Evolutionary conservation across 2,113 vertebrate species (phyloP), one percentile per base, ranked within the genome.

Genomic region (Corapipo altera): DNA sequence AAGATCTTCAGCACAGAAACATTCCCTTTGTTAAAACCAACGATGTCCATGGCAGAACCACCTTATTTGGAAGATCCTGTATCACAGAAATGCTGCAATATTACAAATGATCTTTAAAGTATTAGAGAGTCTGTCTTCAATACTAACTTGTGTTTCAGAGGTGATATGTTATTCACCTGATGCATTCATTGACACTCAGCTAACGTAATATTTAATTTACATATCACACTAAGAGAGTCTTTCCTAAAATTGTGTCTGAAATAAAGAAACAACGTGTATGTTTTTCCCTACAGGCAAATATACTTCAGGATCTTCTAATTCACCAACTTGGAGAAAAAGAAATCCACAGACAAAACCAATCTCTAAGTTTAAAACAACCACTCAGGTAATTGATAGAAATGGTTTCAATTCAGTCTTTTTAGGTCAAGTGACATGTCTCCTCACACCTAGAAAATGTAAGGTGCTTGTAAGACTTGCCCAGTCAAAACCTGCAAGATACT

Each of bases 331-430:
- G 97, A 86, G 78, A 62, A 98, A 95, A 94, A 97, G 94, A 97
- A 98, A 96, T 82, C 85, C 97, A 33, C 97, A 85, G 65, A 77
- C 97, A 85, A 98, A 97, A 96, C 65, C 86, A 0, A 97, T 97
- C 67, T 92, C 93, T 57, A 98, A 97, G 95, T 95, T 62, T 95
- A 98, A 83, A 97, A 94, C 79, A 88, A 92, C 84, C 51, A 81
- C 93, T 94, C 97, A 97, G 97, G 97, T 98, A 98, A 89, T 21
- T 79, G 48, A 21, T 55, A 82, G 67, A 30, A 55, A 82, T 65
- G 23, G 16, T 73, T 69, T 75, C 48, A 80, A 11, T 77, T 21
- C 18, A n/a, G 32, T 48, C 41, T 54, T 74, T 46, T 54, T 75
- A 76, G n/a, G 69, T 57, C 79, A 81, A 82, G 52, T 46, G 18